A percentile compares a stretch with the other conserved stretches of the same genome.
phyloP scores from a whole-genome alignment of 2,888 invertebrate species.

The Aricia artaxerxes region DNA sequence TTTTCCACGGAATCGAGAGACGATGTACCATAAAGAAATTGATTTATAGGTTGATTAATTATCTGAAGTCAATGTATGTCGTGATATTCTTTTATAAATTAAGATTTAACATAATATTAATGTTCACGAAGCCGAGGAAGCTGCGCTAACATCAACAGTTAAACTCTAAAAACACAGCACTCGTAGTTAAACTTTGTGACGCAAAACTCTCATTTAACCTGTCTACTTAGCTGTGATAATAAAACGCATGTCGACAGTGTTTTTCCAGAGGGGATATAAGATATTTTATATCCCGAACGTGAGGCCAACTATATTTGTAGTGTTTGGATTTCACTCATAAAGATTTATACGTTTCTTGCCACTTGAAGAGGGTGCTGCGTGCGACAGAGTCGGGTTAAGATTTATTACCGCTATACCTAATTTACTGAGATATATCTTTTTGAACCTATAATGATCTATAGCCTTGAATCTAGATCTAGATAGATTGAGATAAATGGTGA shows the following conservation, averaged over 20 bases:
- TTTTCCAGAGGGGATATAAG: neutral
- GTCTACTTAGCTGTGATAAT: slow-evolving; percentile 21
- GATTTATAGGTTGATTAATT: too few species aligned
- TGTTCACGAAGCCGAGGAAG: too few species aligned
- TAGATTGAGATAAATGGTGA: too few species aligned
- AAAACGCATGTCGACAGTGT: slow-evolving; percentile 14
- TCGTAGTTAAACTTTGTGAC: too few species aligned
- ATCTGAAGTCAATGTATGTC: too few species aligned
- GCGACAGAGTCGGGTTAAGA: neutral
- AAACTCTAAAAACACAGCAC: too few species aligned
- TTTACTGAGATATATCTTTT: neutral
- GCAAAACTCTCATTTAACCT: neutral
- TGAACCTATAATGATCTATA: neutral
- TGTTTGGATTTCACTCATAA: slow-evolving; percentile 55
- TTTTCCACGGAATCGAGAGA: too few species aligned
- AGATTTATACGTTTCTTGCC: slow-evolving; percentile 57
- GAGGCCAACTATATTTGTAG: slow-evolving; percentile 39
- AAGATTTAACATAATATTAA: too few species aligned
- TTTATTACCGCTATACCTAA: neutral
- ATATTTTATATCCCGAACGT: slow-evolving; percentile 24
- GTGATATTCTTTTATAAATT: too few species aligned
- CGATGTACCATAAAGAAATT: too few species aligned
- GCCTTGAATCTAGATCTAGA: too few species aligned
- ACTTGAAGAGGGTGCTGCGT: slow-evolving; percentile 31
- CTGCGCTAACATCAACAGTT: too few species aligned